Evolutionary conservation across 2,113 vertebrate genomes (phyloP), one percentile per base, ranked within the genome.

Genomic region (Salminus brasiliensis): DNA sequence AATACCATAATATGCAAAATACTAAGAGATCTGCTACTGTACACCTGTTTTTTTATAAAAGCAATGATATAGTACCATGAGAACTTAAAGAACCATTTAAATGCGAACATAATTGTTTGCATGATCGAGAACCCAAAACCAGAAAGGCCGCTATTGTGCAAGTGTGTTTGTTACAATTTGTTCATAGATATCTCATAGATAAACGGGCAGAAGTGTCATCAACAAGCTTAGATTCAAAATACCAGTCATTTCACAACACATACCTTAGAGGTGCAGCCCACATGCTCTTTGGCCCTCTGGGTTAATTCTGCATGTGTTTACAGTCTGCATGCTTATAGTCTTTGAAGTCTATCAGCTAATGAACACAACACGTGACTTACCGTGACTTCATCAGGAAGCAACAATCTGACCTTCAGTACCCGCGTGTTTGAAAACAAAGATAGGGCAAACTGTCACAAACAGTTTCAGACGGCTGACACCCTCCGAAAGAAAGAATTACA

Each of bases 341-440:
- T 62, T 18, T 12, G 11, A 34, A 36, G 52, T 8, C 52, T 8
- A 30, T 16, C 23, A 39, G 2, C 43, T 27, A 34, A 59, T 27
- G 36, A 79, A 78, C 69, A 78, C 74, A 76, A 21, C 65, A 78
- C 3, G 52, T 57, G 34, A 57, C 16, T 57, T n/a, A 59, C 41
- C 32, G 27, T 60, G 55, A 27, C 23, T 62, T 72, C 49, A 72
- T 79, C 67, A 79, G 57, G 47, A 72, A n/a, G 39, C 70, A 78
- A 62, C 68, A 47, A 79, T 60, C 55, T 79, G 76, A 72, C 67
- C 76, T 79, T 79, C 43, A 52, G 57, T 52, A 62, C 7, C 52
- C 23, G 21, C 45, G 30, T 36, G 66, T 70, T 49, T 25, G 52
- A 71, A 70, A 71, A 78, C 66, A 70, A 70, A 47, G 55, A 62